A percentile compares a stretch with the other conserved stretches of the same genome.
phyloP scores from a whole-genome alignment of 1,140 invertebrate genomes.

The Drosophila malerkotliana region DNA sequence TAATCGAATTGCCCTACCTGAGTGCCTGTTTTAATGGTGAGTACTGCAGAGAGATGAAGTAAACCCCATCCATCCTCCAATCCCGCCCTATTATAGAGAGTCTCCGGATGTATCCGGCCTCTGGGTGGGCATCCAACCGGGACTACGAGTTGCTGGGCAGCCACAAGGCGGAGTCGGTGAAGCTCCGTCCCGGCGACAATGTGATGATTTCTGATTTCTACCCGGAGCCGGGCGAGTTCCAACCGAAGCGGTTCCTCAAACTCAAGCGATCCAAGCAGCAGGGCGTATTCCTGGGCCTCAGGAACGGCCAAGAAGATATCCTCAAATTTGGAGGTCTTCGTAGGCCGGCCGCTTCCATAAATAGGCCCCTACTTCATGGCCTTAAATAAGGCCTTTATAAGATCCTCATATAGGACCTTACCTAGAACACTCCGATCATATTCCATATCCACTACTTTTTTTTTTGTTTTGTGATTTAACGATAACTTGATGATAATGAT shows the following conservation, averaged over 20 bases:
- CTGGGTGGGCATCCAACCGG: slow-evolving; percentile 84
- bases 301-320: slow-evolving; percentile 83
- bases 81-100: slow-evolving; percentile 78
- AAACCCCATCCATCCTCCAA: not conserved
- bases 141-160: slow-evolving; percentile 79
- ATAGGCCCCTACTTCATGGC: too few species aligned
- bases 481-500: too few species aligned
- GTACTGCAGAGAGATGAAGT: not conserved
- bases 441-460: too few species aligned
- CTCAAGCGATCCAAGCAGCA: slow-evolving; percentile 79
- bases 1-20: slow-evolving; percentile 71
- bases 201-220: slow-evolving; percentile 87
- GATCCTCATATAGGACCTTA: too few species aligned
- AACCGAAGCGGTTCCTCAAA: slow-evolving; percentile 87
- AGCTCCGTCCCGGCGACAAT: slow-evolving; percentile 82
- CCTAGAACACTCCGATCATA: too few species aligned
- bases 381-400: too few species aligned
- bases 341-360: too few species aligned
- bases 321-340: too few species aligned
- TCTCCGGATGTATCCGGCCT: slow-evolving; percentile 85
- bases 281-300: slow-evolving; percentile 87
- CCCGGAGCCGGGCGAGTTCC: slow-evolving; percentile 87
- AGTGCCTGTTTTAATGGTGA: slow-evolving; percentile 76
- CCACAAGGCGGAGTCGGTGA: slow-evolving; percentile 52
- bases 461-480: too few species aligned